Base-by-base conservation (phyloP, 2,113 vertebrate genomes). In the Actenoides lindsayi region DNA sequence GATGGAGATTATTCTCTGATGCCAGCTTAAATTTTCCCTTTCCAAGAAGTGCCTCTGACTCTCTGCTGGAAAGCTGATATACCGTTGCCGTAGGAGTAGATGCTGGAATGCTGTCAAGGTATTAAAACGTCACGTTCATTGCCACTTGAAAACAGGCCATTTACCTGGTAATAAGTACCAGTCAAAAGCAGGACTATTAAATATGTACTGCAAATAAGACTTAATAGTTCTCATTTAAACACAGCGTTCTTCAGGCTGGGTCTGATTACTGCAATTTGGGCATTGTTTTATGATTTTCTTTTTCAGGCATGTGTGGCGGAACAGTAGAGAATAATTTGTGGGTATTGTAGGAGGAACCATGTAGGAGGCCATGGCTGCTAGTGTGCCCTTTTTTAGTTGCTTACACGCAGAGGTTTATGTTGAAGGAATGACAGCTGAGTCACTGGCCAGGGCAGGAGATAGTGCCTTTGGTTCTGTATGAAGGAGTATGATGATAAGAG, bases 21-120 rank as follows among this genome's bases (percentile, higher is more conserved):
- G 62, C 78, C 80, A 76, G 57, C 41, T 94, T 89, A 91, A 89
- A 85, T 95, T 89, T 89, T 75, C n/a, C 41, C 7, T 82, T 87
- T 87, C 80, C 70, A 87, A 73, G 77, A 92, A 92, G 28, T 82
- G 39, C 27, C 50, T 87, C 88, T 80, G 68, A 62, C 62, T 93
- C 68, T 75, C 11, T 4, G 19, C 70, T 87, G 39, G 74, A 68
- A 92, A 89, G 80, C 53, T 87, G 92, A 94, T 91, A 92, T 69
- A 68, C 78, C 89, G 16, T 94, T 21, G 0, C 57, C 0, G 4
- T 91, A 95, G 87, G 77, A 95, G 51, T 60, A 87, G 77, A 33
- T 53, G 65, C 89, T 94, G 89, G 74, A 89, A 83, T 70, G 35
- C 23, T 7, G 35, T 53, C 89, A 90, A 76, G n/a, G 13, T 79